Evolutionary conservation across 2,113 vertebrate genomes (phyloP).

Genomic region (Sinocyclocheilus maitianheensis): DNA sequence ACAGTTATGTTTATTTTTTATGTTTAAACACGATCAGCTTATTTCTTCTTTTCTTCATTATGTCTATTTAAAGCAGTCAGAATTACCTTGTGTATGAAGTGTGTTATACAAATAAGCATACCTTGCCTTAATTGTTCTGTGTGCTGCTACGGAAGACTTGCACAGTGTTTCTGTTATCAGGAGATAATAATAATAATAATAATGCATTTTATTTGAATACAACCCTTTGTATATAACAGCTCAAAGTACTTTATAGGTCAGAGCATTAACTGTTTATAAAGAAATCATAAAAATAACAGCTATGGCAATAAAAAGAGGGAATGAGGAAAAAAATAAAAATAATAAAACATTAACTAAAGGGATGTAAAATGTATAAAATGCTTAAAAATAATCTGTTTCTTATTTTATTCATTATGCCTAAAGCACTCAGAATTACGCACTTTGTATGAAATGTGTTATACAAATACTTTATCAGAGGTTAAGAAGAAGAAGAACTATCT

Average conservation of each 20-base stretch:
- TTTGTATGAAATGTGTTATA: not conserved
- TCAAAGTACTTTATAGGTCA: not conserved
- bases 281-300: not conserved
- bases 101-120: not conserved
- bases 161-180: not conserved
- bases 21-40: no score
- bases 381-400: not conserved
- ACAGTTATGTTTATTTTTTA: no score
- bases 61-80: no score
- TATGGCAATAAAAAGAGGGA: not conserved
- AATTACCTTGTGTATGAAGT: not conserved
- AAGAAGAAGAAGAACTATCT: no score
- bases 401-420: not conserved
- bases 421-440: not conserved
- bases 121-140: not conserved
- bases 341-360: no score
- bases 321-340: not conserved
- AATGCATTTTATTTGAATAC: not conserved
- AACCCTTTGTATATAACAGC: not conserved
- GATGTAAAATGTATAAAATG: not conserved
- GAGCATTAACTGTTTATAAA: not conserved
- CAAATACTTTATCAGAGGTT: no score
- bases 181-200: not conserved
- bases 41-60: no score
- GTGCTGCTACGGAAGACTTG: not conserved